These are phyloP conservation scores for Dendrolimus punctatus DNA, from an alignment of 1,140 invertebrate genomes.

Conservation along the genomic window DNA sequence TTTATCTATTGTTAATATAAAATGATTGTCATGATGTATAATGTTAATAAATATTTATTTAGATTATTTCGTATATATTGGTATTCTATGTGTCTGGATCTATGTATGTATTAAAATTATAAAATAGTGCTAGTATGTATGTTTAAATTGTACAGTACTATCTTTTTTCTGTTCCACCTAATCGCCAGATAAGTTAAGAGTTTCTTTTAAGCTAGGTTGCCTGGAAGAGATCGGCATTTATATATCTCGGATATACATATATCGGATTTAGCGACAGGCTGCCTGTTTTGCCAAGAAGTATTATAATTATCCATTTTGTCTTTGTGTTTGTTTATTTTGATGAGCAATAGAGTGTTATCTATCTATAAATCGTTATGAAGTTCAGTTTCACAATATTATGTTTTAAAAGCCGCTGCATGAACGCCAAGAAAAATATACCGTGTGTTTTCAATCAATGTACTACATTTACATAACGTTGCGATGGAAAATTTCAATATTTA, in stretches of 20 bases:
- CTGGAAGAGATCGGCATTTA: too few relatives aligned
- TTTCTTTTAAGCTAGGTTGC: background rate
- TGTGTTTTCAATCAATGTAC: slow-evolving; percentile 2
- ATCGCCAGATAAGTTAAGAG: background rate
- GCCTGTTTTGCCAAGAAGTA: too few relatives aligned
- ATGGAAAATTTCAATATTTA: slow-evolving; percentile 11
- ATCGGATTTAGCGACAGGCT: too few relatives aligned
- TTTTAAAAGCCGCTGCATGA: background rate
- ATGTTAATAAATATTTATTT: too few relatives aligned
- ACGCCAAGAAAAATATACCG: background rate
- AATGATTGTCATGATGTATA: too few relatives aligned
- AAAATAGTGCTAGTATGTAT: background rate
- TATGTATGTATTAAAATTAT: too few relatives aligned
- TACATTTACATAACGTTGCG: slow-evolving; percentile 12
- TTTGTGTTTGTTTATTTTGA: too few relatives aligned
- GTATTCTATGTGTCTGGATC: too few relatives aligned
- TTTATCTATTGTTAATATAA: too few relatives aligned
- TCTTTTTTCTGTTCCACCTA: background rate
- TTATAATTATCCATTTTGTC: too few relatives aligned
- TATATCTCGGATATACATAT: too few relatives aligned
- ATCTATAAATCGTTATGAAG: slow-evolving; percentile 4
- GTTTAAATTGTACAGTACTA: background rate
- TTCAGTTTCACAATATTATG: background rate
- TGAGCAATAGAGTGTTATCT: background rate
- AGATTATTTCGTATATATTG: too few relatives aligned